These are phyloP conservation scores for Kryphioiulus occultus DNA, from an alignment of 2,888 invertebrate species.

Conservation along the genomic window DNA sequence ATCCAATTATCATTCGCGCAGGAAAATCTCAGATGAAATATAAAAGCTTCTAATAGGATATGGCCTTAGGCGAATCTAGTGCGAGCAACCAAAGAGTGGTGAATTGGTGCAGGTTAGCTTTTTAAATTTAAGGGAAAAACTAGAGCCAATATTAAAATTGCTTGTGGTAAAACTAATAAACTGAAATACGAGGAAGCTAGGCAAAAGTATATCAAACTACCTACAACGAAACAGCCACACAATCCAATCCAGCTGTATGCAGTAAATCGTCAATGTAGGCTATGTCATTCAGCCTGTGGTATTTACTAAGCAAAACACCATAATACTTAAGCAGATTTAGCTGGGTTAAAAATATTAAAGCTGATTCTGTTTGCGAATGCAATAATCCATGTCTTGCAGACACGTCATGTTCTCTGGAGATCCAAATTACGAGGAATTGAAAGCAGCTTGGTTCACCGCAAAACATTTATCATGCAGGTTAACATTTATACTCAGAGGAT, in stretches of 20 bases:
- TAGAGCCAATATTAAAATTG: neutral
- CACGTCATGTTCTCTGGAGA: neutral
- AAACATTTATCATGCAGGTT: neutral
- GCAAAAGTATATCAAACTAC: no score
- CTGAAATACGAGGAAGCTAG: neutral
- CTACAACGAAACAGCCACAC: no score
- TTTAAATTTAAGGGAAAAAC: neutral
- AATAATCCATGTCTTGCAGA: neutral
- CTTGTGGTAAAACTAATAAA: neutral
- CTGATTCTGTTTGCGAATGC: neutral
- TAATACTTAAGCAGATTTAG: neutral
- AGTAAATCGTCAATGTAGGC: neutral
- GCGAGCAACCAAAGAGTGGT: neutral
- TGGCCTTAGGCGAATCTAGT: neutral
- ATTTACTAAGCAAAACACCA: neutral
- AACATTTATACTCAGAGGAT: neutral
- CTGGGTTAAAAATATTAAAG: neutral
- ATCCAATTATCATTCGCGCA: conserved; percentile 11
- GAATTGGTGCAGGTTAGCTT: neutral
- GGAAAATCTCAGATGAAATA: neutral
- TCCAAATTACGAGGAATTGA: neutral
- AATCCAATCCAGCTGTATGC: no score
- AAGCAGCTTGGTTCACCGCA: neutral
- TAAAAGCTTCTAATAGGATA: neutral
- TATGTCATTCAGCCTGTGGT: neutral